Conservation (phyloP, 2,888 invertebrate genomes). For the Chesias legatella region DNA sequence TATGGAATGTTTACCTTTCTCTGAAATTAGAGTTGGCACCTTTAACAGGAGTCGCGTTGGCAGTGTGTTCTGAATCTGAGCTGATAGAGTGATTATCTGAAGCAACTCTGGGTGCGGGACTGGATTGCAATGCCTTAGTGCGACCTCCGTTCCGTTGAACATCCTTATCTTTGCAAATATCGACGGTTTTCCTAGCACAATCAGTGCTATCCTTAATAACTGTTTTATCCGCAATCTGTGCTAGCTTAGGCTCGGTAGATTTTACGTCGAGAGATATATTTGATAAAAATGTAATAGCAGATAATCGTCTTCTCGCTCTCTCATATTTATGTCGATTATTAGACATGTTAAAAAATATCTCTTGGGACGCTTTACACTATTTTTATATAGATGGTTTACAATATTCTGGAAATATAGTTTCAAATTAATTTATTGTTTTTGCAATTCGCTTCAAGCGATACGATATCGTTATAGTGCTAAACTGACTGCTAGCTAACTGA, state of each 20-base stretch:
- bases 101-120: slow-evolving; percentile 54
- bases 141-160: slow-evolving; percentile 48
- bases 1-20: slow-evolving; percentile 81
- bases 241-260: slow-evolving; percentile 84
- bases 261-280: slow-evolving; percentile 97
- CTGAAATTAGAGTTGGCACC: slow-evolving; percentile 65
- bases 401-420: too few relatives aligned
- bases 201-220: slow-evolving; percentile 49
- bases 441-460: too few relatives aligned
- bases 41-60: slow-evolving; percentile 84
- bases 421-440: too few relatives aligned
- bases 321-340: slow-evolving; percentile 72
- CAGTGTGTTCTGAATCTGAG: slow-evolving; percentile 87
- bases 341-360: slow-evolving; percentile 54
- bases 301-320: slow-evolving; percentile 91
- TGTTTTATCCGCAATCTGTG: slow-evolving; percentile 46
- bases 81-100: slow-evolving; percentile 82
- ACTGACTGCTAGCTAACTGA: too few relatives aligned
- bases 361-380: slow-evolving; percentile 20
- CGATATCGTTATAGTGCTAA: too few relatives aligned
- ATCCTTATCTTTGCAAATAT: slow-evolving; percentile 50
- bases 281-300: slow-evolving; percentile 95
- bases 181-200: slow-evolving; percentile 37
- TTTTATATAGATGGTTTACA: too few relatives aligned
- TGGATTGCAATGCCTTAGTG: slow-evolving; percentile 53